Evolutionary conservation across 2,888 invertebrate species (phyloP).

Genomic region (Deladenus siricidicola): DNA sequence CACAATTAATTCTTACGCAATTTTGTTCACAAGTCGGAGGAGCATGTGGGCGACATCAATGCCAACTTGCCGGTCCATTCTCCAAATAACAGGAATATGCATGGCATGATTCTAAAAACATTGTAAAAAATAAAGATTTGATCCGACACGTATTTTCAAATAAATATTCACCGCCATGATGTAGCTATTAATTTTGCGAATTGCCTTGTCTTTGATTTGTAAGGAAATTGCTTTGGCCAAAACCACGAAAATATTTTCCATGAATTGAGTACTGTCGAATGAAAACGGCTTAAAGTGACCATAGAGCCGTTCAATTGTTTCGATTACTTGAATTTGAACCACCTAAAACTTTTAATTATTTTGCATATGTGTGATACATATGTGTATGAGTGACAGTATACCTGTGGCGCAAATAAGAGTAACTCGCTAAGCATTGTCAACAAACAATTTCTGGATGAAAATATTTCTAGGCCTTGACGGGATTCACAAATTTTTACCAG

Average conservation of each 20-base stretch:
- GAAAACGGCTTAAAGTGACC: slow-evolving; percentile 36
- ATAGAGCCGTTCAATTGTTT: slow-evolving; percentile 44
- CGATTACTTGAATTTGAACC: slow-evolving; percentile 46
- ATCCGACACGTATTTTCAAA: background rate
- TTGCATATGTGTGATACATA: background rate
- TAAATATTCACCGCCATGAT: slow-evolving; percentile 28
- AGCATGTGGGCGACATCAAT: slow-evolving; percentile 35
- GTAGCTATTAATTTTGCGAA: slow-evolving; percentile 38
- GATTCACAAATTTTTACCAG: slow-evolving; percentile 54
- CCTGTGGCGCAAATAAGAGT: slow-evolving; percentile 46
- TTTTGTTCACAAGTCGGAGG: slow-evolving; percentile 18
- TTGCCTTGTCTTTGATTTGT: slow-evolving; percentile 45
- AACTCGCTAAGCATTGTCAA: slow-evolving; percentile 45
- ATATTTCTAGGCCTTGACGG: slow-evolving; percentile 67
- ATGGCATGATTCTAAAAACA: slow-evolving; percentile 32
- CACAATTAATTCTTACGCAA: too few relatives aligned
- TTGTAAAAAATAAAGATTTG: background rate
- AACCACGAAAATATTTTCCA: slow-evolving; percentile 43
- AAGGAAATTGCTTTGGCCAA: slow-evolving; percentile 47
- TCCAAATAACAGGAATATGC: slow-evolving; percentile 42
- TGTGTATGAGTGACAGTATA: slow-evolving; percentile 1
- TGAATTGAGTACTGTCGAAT: slow-evolving; percentile 29
- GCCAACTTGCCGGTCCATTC: slow-evolving; percentile 34
- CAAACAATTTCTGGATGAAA: slow-evolving; percentile 27
- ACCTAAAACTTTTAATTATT: slow-evolving; percentile 21